Base-by-base conservation (phyloP, 2,113 vertebrate genomes). In the Phrynosoma blainvillii region DNA sequence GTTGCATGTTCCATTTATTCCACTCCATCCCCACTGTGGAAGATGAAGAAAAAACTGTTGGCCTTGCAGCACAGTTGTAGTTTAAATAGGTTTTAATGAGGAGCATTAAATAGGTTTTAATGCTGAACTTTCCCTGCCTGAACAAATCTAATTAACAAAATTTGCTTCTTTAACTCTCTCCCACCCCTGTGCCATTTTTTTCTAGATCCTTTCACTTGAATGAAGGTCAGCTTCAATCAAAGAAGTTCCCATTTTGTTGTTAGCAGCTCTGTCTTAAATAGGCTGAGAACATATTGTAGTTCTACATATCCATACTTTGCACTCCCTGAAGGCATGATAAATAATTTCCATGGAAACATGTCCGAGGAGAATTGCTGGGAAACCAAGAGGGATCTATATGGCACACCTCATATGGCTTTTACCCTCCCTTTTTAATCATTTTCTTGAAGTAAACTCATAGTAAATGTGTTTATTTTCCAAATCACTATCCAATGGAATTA, bases 281-380 rank as follows among this genome's bases (percentile, higher is more conserved):
- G 91, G 91, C 92, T 94, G 88, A 91, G 42, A 94, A 89, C 84
- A 88, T 94, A 84, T 89, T 89, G 90, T 87, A 93, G 90, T 92
- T 93, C 83, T 92, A 86, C 2, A 0, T 90, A 94, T 93, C 92
- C 90, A 94, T 94, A 94, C 92, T 93, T 87, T 87, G 89, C 91
- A 91, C 87, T 93, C 91, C 92, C 93, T 92, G 85, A 88, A 94
- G 89, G 95, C 93, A 90, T 91, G 92, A 93, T 96, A 95, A 95
- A 96, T 96, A 94, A 97, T 97, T 96, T 94, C 97, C 96, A 97
- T 97, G 96, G 96, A 95, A 97, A 97, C 97, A 92, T 92, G 47
- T 0, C 93, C 92, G 94, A 93, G 93, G 91, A 95, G 95, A 93
- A 88, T 95, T 94, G 93, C 87, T 94, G 89, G 90, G 95, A 93